Conservation (phyloP, 2,113 vertebrate species). For the Ophiodon elongatus region DNA sequence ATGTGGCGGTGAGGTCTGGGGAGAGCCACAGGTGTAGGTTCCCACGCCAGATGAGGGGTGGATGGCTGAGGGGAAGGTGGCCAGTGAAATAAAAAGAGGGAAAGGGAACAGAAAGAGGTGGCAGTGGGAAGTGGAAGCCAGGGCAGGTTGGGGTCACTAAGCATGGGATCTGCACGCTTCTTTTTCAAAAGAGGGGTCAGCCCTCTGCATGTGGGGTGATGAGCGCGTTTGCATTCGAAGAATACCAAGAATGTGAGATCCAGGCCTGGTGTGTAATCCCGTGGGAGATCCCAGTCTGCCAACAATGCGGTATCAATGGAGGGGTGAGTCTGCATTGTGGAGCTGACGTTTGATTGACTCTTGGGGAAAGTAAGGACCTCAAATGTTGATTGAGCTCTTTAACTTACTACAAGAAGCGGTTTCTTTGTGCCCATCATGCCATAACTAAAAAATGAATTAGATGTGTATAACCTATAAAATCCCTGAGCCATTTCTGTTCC, state of each 20-base stretch:
- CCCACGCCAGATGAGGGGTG: constrained; percentile 76
- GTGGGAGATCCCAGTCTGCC: constrained; percentile 63
- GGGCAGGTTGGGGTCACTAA: constrained; percentile 78
- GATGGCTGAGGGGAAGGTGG: constrained; percentile 56
- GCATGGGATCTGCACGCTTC: constrained; percentile 81
- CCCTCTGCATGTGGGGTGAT: constrained; percentile 68
- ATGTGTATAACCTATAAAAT: neutral
- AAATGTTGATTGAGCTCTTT: neutral
- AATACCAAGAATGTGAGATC: constrained; percentile 78
- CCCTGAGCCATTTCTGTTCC: constrained; percentile 42
- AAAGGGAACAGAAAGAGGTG: constrained; percentile 52
- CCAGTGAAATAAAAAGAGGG: constrained; percentile 64
- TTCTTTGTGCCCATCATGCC: neutral
- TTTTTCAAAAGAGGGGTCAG: constrained; percentile 79
- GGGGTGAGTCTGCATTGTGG: constrained; percentile 41
- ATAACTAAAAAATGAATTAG: neutral
- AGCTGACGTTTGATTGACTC: constrained; percentile 62
- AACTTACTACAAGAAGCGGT: neutral
- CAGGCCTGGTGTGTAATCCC: constrained; percentile 74
- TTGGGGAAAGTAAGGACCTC: constrained; percentile 4
- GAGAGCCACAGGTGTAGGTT: constrained; percentile 83
- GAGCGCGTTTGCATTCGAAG: constrained; percentile 76
- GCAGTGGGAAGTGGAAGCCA: constrained; percentile 77
- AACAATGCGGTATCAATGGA: constrained; percentile 59
- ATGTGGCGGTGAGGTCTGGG: constrained; percentile 34